Evolutionary conservation across 2,797 vertebrate species (phyloP).

Genomic region (Oryzias sinensis): DNA sequence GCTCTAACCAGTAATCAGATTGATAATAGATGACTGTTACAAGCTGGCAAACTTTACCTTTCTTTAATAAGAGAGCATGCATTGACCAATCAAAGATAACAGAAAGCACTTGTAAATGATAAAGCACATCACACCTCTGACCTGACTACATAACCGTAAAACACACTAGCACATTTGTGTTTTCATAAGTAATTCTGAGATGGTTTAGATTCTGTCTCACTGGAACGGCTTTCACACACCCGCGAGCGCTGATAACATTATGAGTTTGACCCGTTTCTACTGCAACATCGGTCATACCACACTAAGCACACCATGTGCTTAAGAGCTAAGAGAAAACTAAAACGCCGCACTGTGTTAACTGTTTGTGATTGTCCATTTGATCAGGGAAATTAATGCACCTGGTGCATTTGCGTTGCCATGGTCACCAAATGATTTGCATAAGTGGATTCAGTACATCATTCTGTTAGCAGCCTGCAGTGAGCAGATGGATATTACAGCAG

Average conservation of each 20-base stretch:
- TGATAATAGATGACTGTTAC: too few species aligned
- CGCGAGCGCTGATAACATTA: slow-evolving; percentile 8
- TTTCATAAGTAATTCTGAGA: neutral
- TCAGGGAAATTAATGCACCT: slow-evolving; percentile 14
- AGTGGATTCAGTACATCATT: slow-evolving; percentile 2
- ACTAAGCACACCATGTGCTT: neutral
- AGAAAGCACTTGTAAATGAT: too few species aligned
- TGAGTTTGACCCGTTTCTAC: slow-evolving; percentile 19
- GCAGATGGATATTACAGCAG: slow-evolving; percentile 11
- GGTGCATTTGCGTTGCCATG: slow-evolving; percentile 12
- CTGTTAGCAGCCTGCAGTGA: slow-evolving; percentile 14
- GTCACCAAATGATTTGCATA: slow-evolving; percentile 24
- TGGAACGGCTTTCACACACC: neutral
- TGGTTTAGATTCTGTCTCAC: neutral
- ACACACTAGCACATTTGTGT: neutral
- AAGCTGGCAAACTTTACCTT: too few species aligned
- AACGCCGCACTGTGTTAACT: slow-evolving; percentile 1
- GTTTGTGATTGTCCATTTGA: neutral
- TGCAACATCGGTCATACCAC: slow-evolving; percentile 3
- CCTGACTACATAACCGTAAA: neutral
- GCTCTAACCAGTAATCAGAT: too few species aligned
- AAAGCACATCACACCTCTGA: too few species aligned
- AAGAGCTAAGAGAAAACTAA: neutral
- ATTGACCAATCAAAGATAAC: too few species aligned
- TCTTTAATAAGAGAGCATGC: too few species aligned